phyloP scores from a whole-genome alignment of 2,797 vertebrate species.

The Periparus ater region DNA sequence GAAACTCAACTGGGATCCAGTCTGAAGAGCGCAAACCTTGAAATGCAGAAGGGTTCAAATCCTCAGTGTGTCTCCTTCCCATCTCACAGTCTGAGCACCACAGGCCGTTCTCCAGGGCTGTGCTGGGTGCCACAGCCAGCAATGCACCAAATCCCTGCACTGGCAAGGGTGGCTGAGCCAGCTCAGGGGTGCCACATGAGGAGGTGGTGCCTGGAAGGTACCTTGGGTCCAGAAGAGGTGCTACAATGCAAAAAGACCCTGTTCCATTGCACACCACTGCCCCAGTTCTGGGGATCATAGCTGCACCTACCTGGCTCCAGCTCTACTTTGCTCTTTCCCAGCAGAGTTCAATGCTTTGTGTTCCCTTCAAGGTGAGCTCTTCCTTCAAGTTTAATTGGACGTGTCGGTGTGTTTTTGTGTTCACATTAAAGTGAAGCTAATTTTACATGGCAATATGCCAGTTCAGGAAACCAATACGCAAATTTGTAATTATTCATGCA shows the following conservation, averaged over 20 bases:
- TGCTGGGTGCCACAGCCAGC: background rate
- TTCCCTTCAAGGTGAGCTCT: slow-evolving; percentile 33
- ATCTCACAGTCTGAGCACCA: background rate
- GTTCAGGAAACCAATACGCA: slow-evolving; percentile 34
- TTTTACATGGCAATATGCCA: slow-evolving; percentile 53
- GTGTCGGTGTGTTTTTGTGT: background rate
- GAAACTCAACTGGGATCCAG: rapidly evolving
- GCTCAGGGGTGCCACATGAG: rapidly evolving
- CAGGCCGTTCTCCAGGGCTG: background rate
- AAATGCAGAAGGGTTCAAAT: background rate
- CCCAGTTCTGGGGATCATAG: rapidly evolving
- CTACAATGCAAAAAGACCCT: background rate
- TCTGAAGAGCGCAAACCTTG: background rate
- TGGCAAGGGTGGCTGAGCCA: rapidly evolving
- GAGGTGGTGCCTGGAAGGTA: background rate
- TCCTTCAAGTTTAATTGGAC: background rate
- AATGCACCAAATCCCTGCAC: background rate
- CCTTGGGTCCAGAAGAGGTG: background rate
- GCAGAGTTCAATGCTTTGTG: background rate
- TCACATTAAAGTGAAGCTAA: slow-evolving; percentile 37
- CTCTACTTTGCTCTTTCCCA: background rate
- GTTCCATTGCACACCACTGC: rapidly evolving
- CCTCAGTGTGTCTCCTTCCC: background rate
- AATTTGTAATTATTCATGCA: slow-evolving; percentile 63
- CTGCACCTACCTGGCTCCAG: background rate